Evolutionary conservation across 2,113 vertebrate genomes (phyloP).

Genomic region (Rhinoderma darwinii): DNA sequence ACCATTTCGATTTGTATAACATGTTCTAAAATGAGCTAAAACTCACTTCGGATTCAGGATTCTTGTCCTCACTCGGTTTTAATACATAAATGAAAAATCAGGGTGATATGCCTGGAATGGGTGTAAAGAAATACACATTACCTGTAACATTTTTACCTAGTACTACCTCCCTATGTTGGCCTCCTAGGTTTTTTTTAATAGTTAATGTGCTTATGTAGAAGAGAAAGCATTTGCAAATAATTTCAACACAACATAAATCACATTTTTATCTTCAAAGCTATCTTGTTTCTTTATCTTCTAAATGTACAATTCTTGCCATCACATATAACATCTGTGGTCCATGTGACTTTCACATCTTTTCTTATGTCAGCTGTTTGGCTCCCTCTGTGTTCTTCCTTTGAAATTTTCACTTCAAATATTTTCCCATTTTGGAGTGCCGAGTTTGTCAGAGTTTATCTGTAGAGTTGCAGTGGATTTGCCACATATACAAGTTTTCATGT

Average conservation of each 20-base stretch:
- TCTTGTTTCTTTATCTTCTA: constrained; percentile 41
- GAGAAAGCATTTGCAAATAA: neutral
- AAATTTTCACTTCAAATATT: constrained; percentile 2
- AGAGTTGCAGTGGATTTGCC: constrained; percentile 4
- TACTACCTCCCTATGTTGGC: neutral
- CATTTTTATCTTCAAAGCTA: constrained; percentile 32
- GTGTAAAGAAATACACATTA: too few species aligned
- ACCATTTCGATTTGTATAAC: too few species aligned
- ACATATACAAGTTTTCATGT: constrained; percentile 34
- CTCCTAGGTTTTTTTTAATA: neutral
- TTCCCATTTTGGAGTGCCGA: constrained; percentile 19
- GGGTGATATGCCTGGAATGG: too few species aligned
- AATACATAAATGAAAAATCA: too few species aligned
- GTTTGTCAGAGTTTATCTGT: constrained; percentile 14
- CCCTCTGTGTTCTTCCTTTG: constrained; percentile 14
- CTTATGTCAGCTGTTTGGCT: constrained; percentile 30
- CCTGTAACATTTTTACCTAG: too few species aligned
- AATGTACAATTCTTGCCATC: neutral
- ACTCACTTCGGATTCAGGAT: too few species aligned
- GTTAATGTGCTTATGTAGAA: neutral
- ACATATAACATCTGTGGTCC: constrained; percentile 26
- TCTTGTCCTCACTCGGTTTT: too few species aligned
- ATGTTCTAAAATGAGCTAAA: too few species aligned
- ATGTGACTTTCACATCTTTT: constrained; percentile 23
- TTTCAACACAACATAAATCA: constrained; percentile 37